Conservation (phyloP, 2,797 vertebrate genomes). For the Salmo trutta region DNA sequence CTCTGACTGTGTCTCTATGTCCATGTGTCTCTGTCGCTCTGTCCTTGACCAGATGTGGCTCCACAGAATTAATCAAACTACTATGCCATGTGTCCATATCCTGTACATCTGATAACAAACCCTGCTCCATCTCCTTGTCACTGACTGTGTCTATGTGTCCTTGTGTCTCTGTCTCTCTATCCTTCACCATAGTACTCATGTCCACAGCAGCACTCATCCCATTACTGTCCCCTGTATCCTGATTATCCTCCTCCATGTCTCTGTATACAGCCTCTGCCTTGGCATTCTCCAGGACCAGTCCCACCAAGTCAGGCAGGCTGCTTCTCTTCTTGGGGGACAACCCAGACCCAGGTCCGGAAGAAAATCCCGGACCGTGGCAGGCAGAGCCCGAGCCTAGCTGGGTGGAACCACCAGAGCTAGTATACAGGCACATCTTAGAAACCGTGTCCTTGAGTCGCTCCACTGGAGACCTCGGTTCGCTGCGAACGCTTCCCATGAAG, state of each 20-base stretch:
- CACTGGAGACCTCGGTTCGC: constrained; percentile 77
- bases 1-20: background rate
- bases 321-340: constrained; percentile 37
- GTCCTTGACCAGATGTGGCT: constrained; percentile 4
- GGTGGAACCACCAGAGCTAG: constrained; percentile 56
- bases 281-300: constrained; percentile 60
- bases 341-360: background rate
- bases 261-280: constrained; percentile 36
- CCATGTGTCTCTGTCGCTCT: background rate
- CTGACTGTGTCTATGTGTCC: constrained; percentile 9
- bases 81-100: background rate
- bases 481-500: constrained; percentile 65
- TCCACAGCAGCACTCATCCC: constrained; percentile 14
- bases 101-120: background rate
- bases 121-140: background rate
- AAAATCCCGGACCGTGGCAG: constrained; percentile 32
- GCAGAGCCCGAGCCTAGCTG: constrained; percentile 64
- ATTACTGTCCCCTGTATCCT: background rate
- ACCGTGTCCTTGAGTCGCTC: constrained; percentile 85
- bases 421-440: constrained; percentile 88
- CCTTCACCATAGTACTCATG: constrained; percentile 1
- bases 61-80: background rate
- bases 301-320: constrained; percentile 54
- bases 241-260: constrained; percentile 37
- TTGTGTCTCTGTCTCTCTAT: background rate